phyloP scores from a whole-genome alignment of 2,888 invertebrate genomes.

The Charanyca ferruginea region DNA sequence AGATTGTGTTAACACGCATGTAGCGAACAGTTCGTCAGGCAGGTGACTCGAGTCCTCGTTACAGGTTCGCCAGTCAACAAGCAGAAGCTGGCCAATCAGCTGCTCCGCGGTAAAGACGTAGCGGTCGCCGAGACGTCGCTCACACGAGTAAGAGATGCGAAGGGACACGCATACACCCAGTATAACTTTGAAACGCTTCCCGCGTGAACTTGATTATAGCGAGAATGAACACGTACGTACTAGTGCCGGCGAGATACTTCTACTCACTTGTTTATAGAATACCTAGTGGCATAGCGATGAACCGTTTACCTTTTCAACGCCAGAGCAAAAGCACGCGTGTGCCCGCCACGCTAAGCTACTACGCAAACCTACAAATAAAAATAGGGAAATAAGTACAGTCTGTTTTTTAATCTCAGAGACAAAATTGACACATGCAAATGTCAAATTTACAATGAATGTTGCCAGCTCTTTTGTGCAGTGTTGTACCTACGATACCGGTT shows the following conservation, averaged over 20 bases:
- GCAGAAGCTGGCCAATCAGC: slow-evolving; percentile 95
- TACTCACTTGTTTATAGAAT: slow-evolving; percentile 1
- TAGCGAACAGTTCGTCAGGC: slow-evolving; percentile 70
- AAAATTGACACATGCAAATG: too few relatives aligned
- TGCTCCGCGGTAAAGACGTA: slow-evolving; percentile 93
- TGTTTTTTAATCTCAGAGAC: too few relatives aligned
- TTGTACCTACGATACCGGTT: too few relatives aligned
- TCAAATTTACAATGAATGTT: too few relatives aligned
- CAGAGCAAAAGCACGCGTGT: too few relatives aligned
- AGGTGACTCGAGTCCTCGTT: slow-evolving; percentile 78
- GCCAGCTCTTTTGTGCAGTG: too few relatives aligned
- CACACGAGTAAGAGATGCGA: slow-evolving; percentile 93
- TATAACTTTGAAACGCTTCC: slow-evolving; percentile 83
- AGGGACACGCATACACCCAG: slow-evolving; percentile 73
- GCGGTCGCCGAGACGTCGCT: slow-evolving; percentile 95
- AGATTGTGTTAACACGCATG: slow-evolving; percentile 44
- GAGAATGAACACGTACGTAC: slow-evolving; percentile 66
- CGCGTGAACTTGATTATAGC: slow-evolving; percentile 73
- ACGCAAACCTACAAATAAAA: too few relatives aligned
- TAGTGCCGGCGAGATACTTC: background rate
- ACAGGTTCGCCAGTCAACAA: slow-evolving; percentile 96
- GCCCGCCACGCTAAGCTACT: too few relatives aligned
- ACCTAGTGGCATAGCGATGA: slow-evolving; percentile 58
- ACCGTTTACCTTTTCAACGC: too few relatives aligned
- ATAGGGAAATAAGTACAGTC: too few relatives aligned